These are phyloP conservation scores for Erannis defoliaria DNA, from an alignment of 2,888 invertebrate genomes.

Conservation along the genomic window DNA sequence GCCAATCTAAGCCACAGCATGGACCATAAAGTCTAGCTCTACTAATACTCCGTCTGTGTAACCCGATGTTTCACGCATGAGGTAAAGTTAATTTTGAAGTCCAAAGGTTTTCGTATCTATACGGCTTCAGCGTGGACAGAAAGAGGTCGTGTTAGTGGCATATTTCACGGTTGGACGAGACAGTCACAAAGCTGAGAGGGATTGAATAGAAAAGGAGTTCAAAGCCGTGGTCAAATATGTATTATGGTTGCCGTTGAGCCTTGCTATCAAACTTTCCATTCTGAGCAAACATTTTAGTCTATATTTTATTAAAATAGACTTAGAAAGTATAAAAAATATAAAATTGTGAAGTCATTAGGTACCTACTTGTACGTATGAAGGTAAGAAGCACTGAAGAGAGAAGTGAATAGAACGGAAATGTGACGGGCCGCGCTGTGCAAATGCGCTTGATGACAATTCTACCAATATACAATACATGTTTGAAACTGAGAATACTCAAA, in stretches of 20 bases:
- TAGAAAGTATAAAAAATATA: too few relatives aligned
- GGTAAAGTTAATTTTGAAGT: conserved; percentile 54
- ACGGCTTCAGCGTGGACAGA: conserved; percentile 39
- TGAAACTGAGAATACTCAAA: too few relatives aligned
- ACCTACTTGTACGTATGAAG: too few relatives aligned
- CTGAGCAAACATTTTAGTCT: not conserved
- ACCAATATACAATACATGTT: too few relatives aligned
- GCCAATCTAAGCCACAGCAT: conserved; percentile 22
- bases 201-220: conserved; percentile 23
- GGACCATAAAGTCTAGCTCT: conserved; percentile 46
- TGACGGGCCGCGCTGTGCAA: too few relatives aligned
- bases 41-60: conserved; percentile 47
- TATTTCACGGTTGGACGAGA: conserved; percentile 42
- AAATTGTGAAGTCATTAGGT: too few relatives aligned
- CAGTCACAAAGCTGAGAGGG: conserved; percentile 30
- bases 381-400: too few relatives aligned
- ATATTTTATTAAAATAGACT: not conserved
- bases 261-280: conserved; percentile 5
- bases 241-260: conserved; percentile 3
- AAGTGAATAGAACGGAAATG: too few relatives aligned
- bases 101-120: conserved; percentile 47
- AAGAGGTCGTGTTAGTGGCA: conserved; percentile 37
- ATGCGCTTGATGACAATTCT: too few relatives aligned
- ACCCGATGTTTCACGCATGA: conserved; percentile 62
- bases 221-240: conserved; percentile 28